Evolutionary conservation across 2,797 vertebrate species (phyloP).

Genomic region (Glyptemys insculpta): DNA sequence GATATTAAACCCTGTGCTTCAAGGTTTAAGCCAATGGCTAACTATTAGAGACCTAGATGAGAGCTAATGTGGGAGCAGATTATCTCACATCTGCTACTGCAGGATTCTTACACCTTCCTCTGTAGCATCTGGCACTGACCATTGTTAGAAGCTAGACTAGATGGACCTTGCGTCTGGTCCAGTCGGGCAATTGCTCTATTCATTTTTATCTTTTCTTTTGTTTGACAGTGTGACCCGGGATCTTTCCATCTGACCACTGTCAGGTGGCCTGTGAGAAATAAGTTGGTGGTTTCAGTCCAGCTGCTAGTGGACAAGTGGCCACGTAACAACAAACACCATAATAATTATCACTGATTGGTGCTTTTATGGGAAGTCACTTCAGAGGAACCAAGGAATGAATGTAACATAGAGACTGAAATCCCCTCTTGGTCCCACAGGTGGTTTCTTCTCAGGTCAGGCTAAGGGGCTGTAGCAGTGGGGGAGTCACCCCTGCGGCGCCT

Average conservation of each 20-base stretch:
- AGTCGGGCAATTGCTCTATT: neutral
- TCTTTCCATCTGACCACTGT: neutral
- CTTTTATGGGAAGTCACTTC: neutral
- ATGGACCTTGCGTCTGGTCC: neutral
- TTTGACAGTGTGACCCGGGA: neutral
- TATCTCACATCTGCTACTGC: neutral
- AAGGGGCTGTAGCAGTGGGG: neutral
- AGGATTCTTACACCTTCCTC: neutral
- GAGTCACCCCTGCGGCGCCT: too few relatives aligned
- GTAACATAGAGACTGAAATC: neutral
- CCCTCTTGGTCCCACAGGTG: neutral
- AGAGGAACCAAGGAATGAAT: neutral
- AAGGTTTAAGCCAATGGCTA: neutral
- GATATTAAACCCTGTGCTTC: neutral
- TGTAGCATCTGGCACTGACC: neutral
- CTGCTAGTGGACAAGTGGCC: neutral
- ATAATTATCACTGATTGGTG: neutral
- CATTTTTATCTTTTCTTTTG: neutral
- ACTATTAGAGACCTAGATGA: neutral
- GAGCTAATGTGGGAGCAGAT: neutral
- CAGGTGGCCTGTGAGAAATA: neutral
- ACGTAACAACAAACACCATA: neutral
- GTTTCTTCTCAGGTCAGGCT: neutral
- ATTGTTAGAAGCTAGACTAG: neutral
- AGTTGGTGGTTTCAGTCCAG: neutral